Evolutionary conservation across 2,888 invertebrate genomes (phyloP), one percentile per base, ranked within the genome.

Genomic region (Clivina fossor): DNA sequence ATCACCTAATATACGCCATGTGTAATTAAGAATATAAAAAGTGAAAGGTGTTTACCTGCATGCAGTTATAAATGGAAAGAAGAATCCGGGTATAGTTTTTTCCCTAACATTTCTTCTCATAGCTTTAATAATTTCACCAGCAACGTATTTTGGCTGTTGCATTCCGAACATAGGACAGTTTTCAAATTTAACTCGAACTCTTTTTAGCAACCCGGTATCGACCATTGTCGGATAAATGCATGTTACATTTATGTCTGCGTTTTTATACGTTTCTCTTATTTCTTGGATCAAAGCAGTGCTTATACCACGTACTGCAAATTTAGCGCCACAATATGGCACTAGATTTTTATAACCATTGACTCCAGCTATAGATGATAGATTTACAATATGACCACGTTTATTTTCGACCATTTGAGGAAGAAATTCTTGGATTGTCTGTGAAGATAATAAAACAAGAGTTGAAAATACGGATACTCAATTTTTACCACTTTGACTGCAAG

Each of bases 181-280:
- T 1, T 83, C 80, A 73, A 87, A 90, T 66, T 84, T 84, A 67
- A 84, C 83, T 69, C 78, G 81, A 0, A 88, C 88, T 61, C 83
- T 85, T 71, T 88, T 87, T 70, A 89, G 88, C 19, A 93, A 76
- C 0, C 91, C 92, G 0, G 93, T 93, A 69, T 90, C 86, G 19
- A 92, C 89, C 75, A 93, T 91, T 72, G 88, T 92, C 0, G 95
- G 94, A 69, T 83, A 93, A 59, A 95, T 83, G 1, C 85, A 84
- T 1, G 95, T 94, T 58, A 90, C 78, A 65, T 88, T 84, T 43
- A 96, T 81, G 78, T 83, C 70, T 51, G 69, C 64, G 13, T 66
- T 68, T 9, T 46, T 28, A 4, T 18, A 13, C 61, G 74, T 79
- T 65, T 79, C 81, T 56, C 86, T 76, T 15, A 93, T 68, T 71